Percentiles rank a stretch among this genome's conserved stretches.
phyloP scores from a whole-genome alignment of 2,113 vertebrate genomes.

The Amazona guildingii region DNA sequence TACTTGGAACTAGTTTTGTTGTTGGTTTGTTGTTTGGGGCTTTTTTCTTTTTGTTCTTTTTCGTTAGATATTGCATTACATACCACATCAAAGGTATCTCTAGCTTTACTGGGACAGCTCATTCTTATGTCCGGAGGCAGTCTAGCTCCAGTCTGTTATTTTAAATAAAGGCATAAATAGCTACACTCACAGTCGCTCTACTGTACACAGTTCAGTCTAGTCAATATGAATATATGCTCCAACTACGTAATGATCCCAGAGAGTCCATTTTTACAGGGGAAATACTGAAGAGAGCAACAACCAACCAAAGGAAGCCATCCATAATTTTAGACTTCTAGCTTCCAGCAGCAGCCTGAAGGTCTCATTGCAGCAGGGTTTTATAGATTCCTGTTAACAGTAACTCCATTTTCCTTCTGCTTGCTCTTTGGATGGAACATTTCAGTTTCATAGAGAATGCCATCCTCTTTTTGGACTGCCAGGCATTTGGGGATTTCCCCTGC shows the following conservation, averaged over 20 bases:
- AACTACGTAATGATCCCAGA: neutral
- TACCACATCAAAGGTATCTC: neutral
- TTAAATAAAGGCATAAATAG: neutral
- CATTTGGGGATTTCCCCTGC: neutral
- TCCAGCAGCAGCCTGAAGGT: neutral
- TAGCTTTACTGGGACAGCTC: neutral
- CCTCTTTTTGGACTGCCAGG: neutral
- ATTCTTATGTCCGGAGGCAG: neutral
- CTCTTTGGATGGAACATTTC: neutral
- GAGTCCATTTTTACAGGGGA: neutral
- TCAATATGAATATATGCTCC: neutral
- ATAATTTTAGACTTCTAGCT: neutral
- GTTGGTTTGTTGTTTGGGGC: neutral
- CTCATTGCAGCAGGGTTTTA: neutral
- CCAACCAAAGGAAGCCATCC: neutral
- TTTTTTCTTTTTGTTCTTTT: neutral
- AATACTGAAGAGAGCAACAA: neutral
- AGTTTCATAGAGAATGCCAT: neutral
- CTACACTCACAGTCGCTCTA: neutral
- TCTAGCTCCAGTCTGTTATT: neutral
- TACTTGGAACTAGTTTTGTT: neutral
- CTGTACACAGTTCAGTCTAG: neutral
- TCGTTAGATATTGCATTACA: neutral
- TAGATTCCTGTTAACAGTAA: neutral
- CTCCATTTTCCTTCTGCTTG: neutral